Base-by-base conservation (phyloP, 92 coral and sea anemone genomes). In the Chrysogorgia sp. region DNA sequence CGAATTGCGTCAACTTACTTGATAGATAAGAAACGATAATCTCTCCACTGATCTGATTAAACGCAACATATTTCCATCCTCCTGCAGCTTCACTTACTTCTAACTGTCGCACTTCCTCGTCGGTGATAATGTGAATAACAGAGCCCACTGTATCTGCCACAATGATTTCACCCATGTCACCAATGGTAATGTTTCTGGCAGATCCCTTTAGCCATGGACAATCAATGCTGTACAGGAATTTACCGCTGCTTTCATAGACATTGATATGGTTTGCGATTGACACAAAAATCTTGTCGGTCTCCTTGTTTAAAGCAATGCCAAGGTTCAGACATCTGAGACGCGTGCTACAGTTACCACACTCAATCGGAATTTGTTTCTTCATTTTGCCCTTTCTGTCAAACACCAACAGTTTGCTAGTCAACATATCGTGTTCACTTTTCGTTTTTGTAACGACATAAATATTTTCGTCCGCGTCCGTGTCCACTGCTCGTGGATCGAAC, bases 361-460 rank as follows among this genome's bases (percentile, higher is more conserved):
- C 53, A 59, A 69, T 63, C 10, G 62, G 33, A 75, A 83, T 31
- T 7, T 49, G 20, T 43, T 53, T 67, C 56, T 75, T 59, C 22
- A 75, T 60, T 23, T 30, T 40, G 64, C 81, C 81, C 24, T 83
- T 76, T 40, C 65, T 71, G 86, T 41, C 63, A 23, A 83, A 75
- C 55, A 75, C 57, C 19, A 63, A 64, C 68, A 83, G 34, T 20
- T 55, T 40, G 25, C 63, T 30, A 2, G 17, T 28, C 9, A 30
- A 37, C 3, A 37, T 45, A 10, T 59, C 37, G 2, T 33, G 30
- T 74, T 71, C 81, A n/a, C 75, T 35, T 29, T 57, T 14, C 21
- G 37, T 25, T 28, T 41, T 43, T 17, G 82, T 53, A 47, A 63
- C 24, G 40, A 75, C 33, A 62, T 83, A 83, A 13, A 83, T 40